These are phyloP conservation scores for Apamea epomidion DNA, from an alignment of 2,888 invertebrate genomes.

Conservation along the genomic window DNA sequence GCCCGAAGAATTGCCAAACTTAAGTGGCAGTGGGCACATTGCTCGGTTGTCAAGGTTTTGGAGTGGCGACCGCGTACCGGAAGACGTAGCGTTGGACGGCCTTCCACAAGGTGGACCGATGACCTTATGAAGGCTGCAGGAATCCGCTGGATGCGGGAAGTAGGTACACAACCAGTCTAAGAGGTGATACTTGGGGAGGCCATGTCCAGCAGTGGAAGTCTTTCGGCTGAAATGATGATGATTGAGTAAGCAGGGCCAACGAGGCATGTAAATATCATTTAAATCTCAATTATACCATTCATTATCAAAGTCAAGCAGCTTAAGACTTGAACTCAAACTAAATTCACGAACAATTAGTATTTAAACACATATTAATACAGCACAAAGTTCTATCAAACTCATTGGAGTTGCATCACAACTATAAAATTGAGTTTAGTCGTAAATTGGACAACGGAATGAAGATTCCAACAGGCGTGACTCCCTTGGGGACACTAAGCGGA, in stretches of 20 bases:
- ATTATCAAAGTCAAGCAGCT: conserved; percentile 3
- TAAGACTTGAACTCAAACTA: not conserved
- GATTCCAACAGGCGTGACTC: conserved; percentile 46
- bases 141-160: not conserved
- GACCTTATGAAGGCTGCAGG: not conserved
- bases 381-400: conserved; percentile 47
- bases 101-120: not conserved
- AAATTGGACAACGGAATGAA: conserved; percentile 64
- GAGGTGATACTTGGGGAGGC: not conserved
- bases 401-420: conserved; percentile 56
- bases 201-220: not conserved
- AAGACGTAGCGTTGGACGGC: too few species aligned
- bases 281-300: conserved; percentile 7
- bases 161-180: not conserved
- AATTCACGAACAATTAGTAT: conserved; percentile 41
- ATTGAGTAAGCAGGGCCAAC: not conserved
- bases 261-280: not conserved
- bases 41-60: not conserved
- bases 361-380: conserved; percentile 45
- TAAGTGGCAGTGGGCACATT: not conserved
- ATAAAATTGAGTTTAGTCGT: conserved; percentile 63
- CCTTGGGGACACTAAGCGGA: not conserved
- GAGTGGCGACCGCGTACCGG: not conserved
- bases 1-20: not conserved
- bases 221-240: not conserved